phyloP scores from a whole-genome alignment of 2,888 invertebrate genomes.

The Fragum sueziense region DNA sequence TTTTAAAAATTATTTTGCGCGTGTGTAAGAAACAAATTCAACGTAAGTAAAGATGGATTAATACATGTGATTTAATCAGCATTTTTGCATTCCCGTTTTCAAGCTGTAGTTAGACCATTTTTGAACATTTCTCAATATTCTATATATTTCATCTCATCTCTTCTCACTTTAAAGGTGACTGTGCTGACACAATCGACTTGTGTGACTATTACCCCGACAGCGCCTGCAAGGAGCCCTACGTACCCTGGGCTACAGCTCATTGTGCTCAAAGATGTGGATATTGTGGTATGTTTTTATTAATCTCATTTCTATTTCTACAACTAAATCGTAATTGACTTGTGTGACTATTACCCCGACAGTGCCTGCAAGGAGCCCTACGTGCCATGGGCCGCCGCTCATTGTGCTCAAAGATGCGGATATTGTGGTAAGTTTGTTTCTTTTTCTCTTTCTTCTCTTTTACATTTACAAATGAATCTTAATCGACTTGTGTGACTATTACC shows the following conservation, averaged over 20 bases:
- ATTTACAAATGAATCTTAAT: too few species aligned
- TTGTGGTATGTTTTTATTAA: constrained; percentile 51
- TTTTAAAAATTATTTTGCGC: too few species aligned
- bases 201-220: constrained; percentile 55
- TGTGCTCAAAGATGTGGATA: constrained; percentile 54
- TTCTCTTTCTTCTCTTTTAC: too few species aligned
- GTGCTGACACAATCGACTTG: constrained; percentile 25
- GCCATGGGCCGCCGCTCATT: background rate
- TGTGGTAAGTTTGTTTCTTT: background rate
- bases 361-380: constrained; percentile 38
- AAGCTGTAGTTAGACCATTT: too few species aligned
- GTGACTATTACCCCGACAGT: constrained; percentile 54
- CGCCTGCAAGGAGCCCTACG: constrained; percentile 42
- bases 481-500: constrained; percentile 54
- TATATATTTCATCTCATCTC: too few species aligned
- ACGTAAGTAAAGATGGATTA: too few species aligned
- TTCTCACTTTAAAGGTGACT: constrained; percentile 40
- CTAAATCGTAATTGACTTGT: too few species aligned
- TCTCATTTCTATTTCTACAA: background rate
- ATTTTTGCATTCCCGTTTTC: too few species aligned
- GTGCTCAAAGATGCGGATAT: background rate
- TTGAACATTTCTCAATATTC: too few species aligned
- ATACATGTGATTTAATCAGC: too few species aligned
- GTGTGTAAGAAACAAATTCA: too few species aligned
- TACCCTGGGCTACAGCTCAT: constrained; percentile 55